Evolutionary conservation across 1,140 invertebrate genomes (phyloP).

Genomic region (Phenacoccus solenopsis): DNA sequence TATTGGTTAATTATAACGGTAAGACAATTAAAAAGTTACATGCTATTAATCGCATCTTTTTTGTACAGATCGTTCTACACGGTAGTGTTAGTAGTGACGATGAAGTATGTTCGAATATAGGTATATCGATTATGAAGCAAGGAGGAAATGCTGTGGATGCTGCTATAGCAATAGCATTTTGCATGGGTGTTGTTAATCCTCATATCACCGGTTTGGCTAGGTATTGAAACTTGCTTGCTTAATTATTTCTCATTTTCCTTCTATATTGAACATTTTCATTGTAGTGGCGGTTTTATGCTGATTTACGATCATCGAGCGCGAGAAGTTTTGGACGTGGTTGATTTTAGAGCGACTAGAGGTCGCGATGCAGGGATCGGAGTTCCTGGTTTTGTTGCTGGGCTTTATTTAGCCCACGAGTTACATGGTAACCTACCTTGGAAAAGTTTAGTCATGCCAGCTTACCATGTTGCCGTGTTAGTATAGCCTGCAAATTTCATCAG

Average conservation of each 20-base stretch:
- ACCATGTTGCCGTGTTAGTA: slow-evolving; percentile 44
- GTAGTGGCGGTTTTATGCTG: slow-evolving; percentile 56
- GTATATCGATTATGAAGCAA: slow-evolving; percentile 46
- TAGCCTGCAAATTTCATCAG: slow-evolving; percentile 3
- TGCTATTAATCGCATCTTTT: slow-evolving; percentile 19
- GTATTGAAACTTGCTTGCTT: slow-evolving; percentile 36
- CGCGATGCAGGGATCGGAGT: slow-evolving; percentile 34
- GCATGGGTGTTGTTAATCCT: slow-evolving; percentile 50
- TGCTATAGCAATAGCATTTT: slow-evolving; percentile 49
- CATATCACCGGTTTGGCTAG: slow-evolving; percentile 56
- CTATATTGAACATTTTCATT: neutral
- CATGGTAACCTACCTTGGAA: slow-evolving; percentile 52
- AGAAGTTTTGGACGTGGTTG: slow-evolving; percentile 38
- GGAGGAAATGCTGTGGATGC: slow-evolving; percentile 59
- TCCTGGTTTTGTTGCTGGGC: slow-evolving; percentile 43
- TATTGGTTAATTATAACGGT: neutral
- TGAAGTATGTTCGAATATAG: slow-evolving; percentile 54
- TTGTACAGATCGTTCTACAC: slow-evolving; percentile 47
- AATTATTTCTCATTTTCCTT: neutral
- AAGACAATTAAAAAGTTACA: slow-evolving; percentile 4
- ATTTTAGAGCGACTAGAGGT: slow-evolving; percentile 37
- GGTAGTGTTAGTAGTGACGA: slow-evolving; percentile 61
- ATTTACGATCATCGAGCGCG: slow-evolving; percentile 50
- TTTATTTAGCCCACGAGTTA: slow-evolving; percentile 43
- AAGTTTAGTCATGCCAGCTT: slow-evolving; percentile 47